Base-by-base conservation (phyloP, 2,797 vertebrate species). In the Microtus obscurus region DNA sequence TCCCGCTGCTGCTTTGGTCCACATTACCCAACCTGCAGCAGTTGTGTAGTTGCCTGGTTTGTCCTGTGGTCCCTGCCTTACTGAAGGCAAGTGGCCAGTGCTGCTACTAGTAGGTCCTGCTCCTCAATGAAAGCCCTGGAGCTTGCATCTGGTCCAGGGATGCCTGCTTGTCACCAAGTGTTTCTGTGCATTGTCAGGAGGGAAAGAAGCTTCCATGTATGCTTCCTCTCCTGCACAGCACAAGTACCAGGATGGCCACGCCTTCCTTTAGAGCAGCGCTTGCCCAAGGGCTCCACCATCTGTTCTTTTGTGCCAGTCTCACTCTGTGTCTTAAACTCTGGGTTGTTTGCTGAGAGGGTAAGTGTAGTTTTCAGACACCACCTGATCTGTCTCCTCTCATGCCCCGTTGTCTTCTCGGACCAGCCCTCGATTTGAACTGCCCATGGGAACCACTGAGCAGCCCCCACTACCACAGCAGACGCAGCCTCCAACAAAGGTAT, bases 371-470 rank as follows among this genome's bases (percentile, higher is more conserved):
- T 59, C 34, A 19, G 37, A 12, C 14, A 79, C 6, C 2, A 0
- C 37, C 76, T 87, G 29, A 5, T 96, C 93, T 96, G 80, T 37
- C 37, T 53, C 53, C 69, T 88, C 81, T 96, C 93, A 76, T 92
- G 37, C 21, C 31, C 10, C 82, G 56, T 86, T 2, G 95, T 73
- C 74, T n/a, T 94, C 16, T 92, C 78, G 91, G 97, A 98, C 94
- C 97, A 99, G 99, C 97, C 99, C 99, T 96, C 99, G 99, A n/a
- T 99, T 99, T 98, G 99, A 99, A 97, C 98, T 99, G 97, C 99
- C 99, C 3, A 99, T 99, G 99, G 99, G 99, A 98, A 99, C 99
- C 10, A 99, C 99, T 53, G 99, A 99, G 97, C 99, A 99, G 97
- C 99, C 99, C 89, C 99, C 99, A 78, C 98, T 99, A 88, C 99